Evolutionary conservation across 2,113 vertebrate species (phyloP).

Genomic region (Garra rufa): DNA sequence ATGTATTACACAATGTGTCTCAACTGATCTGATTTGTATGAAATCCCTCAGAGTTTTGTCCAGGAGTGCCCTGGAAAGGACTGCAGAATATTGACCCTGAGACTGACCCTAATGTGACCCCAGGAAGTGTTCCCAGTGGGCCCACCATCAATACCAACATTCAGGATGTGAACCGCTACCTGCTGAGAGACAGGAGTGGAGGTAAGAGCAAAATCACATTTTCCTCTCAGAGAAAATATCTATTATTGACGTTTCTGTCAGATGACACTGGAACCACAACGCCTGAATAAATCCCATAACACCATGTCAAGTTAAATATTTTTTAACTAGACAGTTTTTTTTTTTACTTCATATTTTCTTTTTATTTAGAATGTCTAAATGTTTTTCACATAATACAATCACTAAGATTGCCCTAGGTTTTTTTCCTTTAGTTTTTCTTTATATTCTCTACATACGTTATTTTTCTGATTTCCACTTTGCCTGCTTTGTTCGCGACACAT

Average conservation of each 20-base stretch:
- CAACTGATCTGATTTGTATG: neutral
- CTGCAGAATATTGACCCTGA: constrained; percentile 98
- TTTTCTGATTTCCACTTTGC: constrained; percentile 59
- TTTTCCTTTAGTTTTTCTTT: neutral
- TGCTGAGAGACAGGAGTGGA: constrained; percentile 91
- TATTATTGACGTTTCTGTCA: neutral
- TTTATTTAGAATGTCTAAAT: neutral
- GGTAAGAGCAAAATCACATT: constrained; percentile 71
- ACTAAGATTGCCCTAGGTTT: neutral
- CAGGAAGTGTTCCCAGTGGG: constrained; percentile 95
- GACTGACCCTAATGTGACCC: constrained; percentile 97
- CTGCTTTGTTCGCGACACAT: constrained; percentile 55
- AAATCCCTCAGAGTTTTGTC: constrained; percentile 88
- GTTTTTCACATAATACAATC: neutral
- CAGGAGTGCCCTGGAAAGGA: constrained; percentile 98
- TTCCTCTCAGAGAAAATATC: neutral
- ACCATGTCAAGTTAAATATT: neutral
- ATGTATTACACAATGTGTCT: neutral
- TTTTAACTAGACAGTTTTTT: no score
- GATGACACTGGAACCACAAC: neutral
- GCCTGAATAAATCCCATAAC: neutral
- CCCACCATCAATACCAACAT: constrained; percentile 98
- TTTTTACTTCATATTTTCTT: no score
- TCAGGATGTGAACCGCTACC: constrained; percentile 97
- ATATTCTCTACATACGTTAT: neutral